Percentiles rank a stretch among this genome's conserved stretches.
phyloP scores from a whole-genome alignment of 2,113 vertebrate species.

The Trachemys scripta region DNA sequence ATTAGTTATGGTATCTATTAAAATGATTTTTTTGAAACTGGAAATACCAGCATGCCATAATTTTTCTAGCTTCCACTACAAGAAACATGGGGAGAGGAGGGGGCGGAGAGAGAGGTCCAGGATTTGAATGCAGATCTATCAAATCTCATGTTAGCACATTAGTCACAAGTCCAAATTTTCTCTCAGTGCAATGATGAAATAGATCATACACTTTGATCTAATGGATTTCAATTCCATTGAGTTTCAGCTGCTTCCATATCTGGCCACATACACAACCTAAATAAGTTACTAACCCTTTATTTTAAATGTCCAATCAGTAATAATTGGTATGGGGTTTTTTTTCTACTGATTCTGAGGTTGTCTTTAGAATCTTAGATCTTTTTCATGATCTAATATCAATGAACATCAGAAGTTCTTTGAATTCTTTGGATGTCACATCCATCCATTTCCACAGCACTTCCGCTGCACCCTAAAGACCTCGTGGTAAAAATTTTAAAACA shows the following conservation, averaged over 20 bases:
- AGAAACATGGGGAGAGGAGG: too few relatives aligned
- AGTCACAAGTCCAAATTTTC: background rate
- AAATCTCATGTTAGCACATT: background rate
- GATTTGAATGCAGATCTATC: background rate
- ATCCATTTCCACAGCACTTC: background rate
- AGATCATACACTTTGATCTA: background rate
- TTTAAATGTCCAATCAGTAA: background rate
- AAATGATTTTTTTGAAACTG: background rate
- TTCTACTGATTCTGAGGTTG: background rate
- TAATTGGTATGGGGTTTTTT: background rate
- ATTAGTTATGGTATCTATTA: background rate
- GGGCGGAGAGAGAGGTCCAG: too few relatives aligned
- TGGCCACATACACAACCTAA: background rate
- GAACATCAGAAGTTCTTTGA: background rate
- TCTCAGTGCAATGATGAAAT: background rate
- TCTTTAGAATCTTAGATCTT: background rate
- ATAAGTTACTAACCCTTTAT: background rate
- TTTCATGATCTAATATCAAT: background rate
- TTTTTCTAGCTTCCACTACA: background rate
- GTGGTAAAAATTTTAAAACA: background rate
- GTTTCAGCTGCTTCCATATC: background rate
- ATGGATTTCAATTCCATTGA: background rate
- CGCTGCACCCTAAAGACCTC: background rate
- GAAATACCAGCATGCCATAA: background rate
- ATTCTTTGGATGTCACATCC: background rate